These are phyloP conservation scores for Podilymbus podiceps DNA, from an alignment of 2,113 vertebrate genomes.

Conservation along the genomic window DNA sequence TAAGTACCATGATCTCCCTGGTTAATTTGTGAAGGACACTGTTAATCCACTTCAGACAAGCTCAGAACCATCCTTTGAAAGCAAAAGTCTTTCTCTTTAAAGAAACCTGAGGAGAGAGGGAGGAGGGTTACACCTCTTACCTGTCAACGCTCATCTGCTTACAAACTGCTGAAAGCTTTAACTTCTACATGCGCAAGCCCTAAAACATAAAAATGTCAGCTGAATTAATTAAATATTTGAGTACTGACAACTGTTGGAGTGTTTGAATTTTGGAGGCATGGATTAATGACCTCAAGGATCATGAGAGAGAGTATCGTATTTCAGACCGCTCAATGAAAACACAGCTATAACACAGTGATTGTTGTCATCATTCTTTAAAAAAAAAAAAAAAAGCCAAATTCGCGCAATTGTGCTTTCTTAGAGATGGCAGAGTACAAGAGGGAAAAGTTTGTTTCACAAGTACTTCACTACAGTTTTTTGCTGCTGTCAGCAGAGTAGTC, in stretches of 20 bases:
- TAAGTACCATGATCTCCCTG: not conserved
- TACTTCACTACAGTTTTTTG: not conserved
- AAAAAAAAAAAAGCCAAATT: not conserved
- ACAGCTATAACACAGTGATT: not conserved
- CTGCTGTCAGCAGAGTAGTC: not conserved
- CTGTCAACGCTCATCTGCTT: slow-evolving; percentile 44
- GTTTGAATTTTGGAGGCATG: not conserved
- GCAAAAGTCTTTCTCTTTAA: not conserved
- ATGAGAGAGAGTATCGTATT: slow-evolving; percentile 20
- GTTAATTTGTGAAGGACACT: slow-evolving; percentile 73
- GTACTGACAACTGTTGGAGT: slow-evolving; percentile 36
- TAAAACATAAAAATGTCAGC: slow-evolving; percentile 50
- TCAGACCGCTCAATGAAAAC: slow-evolving; percentile 12
- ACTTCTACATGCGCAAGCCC: slow-evolving; percentile 31
- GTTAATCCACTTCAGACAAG: slow-evolving; percentile 76
- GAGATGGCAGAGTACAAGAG: not conserved
- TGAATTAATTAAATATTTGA: slow-evolving; percentile 64
- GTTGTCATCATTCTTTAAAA: not conserved
- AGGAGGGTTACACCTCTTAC: not conserved
- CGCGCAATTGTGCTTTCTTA: not conserved
- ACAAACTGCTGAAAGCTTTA: slow-evolving; percentile 45
- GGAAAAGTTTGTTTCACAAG: not conserved
- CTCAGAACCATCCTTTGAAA: slow-evolving; percentile 55
- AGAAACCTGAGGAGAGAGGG: not conserved
- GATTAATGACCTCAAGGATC: not conserved